Evolutionary conservation across 2,888 invertebrate species (phyloP).

Genomic region (Trypoxylon attenuatum): DNA sequence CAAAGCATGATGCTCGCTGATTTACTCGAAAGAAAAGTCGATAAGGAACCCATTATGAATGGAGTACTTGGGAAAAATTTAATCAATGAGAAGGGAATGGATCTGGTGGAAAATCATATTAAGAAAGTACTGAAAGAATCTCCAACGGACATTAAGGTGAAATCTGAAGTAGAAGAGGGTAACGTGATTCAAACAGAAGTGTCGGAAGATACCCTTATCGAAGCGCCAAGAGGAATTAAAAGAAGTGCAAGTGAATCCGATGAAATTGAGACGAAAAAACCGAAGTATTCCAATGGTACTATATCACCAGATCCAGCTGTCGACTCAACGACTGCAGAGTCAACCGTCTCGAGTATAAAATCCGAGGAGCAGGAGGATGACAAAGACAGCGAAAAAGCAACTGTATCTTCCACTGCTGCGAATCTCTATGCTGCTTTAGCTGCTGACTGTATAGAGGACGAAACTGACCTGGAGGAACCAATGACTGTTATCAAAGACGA

Average conservation of each 20-base stretch:
- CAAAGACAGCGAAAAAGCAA: constrained; percentile 76
- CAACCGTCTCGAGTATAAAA: constrained; percentile 75
- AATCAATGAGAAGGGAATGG: constrained; percentile 78
- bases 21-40: constrained; percentile 85
- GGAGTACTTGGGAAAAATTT: constrained; percentile 78
- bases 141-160: constrained; percentile 63
- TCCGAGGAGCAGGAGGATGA: constrained; percentile 75
- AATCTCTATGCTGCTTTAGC: constrained; percentile 90
- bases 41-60: constrained; percentile 78
- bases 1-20: constrained; percentile 84
- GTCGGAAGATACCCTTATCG: constrained; percentile 67
- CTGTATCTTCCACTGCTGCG: constrained; percentile 88
- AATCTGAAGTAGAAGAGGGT: constrained; percentile 62
- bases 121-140: constrained; percentile 75
- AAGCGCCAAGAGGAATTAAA: constrained; percentile 71
- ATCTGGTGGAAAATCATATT: constrained; percentile 79
- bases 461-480: constrained; percentile 77
- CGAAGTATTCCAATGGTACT: constrained; percentile 72
- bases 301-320: constrained; percentile 69
- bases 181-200: constrained; percentile 65
- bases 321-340: constrained; percentile 73
- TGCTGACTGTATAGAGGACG: constrained; percentile 89
- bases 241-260: constrained; percentile 72
- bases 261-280: constrained; percentile 75
- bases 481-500: constrained; percentile 50